Percentiles rank a stretch among this genome's conserved stretches.
phyloP scores from a whole-genome alignment of 2,888 invertebrate genomes.

The Linnaemya vulpina region DNA sequence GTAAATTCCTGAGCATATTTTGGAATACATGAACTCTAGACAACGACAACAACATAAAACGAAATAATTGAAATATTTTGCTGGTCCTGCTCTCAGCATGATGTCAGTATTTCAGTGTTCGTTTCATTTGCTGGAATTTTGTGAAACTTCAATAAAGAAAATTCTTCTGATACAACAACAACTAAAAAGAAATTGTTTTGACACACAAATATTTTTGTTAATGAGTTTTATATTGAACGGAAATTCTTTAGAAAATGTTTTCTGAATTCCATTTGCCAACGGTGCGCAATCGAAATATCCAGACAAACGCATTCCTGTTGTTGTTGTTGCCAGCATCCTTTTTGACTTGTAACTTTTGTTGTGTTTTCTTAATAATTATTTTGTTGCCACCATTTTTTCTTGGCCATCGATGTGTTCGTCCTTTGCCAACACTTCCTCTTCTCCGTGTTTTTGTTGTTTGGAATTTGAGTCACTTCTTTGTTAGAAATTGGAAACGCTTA shows the following conservation, averaged over 20 bases:
- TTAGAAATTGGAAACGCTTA: conserved; percentile 8
- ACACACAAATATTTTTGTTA: conserved; percentile 7
- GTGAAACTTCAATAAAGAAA: conserved; percentile 20
- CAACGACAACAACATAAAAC: background rate
- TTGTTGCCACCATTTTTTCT: background rate
- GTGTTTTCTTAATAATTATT: background rate
- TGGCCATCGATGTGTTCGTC: background rate
- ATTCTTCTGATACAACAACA: background rate
- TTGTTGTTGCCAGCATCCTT: background rate
- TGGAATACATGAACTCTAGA: background rate
- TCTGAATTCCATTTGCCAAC: background rate
- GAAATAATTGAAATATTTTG: conserved; percentile 41
- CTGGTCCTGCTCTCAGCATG: background rate
- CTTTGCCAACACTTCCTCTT: conserved; percentile 1
- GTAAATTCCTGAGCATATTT: background rate
- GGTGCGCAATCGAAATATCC: background rate
- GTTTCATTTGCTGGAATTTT: background rate
- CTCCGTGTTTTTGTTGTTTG: background rate
- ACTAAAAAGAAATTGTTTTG: background rate
- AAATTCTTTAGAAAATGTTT: background rate
- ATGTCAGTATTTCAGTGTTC: no score
- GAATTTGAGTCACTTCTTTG: conserved; percentile 4
- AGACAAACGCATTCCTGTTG: background rate
- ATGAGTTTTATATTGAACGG: conserved; percentile 20
- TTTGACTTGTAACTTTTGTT: background rate